Base-by-base conservation (phyloP, 2,888 invertebrate genomes). In the Willowsia nigromaculata region DNA sequence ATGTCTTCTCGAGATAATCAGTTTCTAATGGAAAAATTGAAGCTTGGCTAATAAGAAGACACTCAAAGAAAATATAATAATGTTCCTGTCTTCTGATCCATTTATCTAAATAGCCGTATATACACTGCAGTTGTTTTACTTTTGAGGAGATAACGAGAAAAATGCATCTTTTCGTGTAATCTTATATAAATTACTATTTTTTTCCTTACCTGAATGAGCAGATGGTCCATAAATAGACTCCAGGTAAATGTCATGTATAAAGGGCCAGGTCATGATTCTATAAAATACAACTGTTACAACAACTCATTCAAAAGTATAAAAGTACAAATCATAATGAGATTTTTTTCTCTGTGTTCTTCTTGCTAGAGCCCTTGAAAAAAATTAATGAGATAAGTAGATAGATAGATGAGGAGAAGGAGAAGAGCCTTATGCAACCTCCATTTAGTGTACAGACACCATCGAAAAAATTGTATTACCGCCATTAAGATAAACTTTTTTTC, bases 321-420 rank as follows among this genome's bases (percentile, higher is more conserved):
- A 68, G 82, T 56, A 88, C 88, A 88, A 88, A 88, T 88, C 82
- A 76, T 88, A 88, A 88, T 88, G 88, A 74, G 88, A 88, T 83
- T 83, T 88, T 86, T 86, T n/a, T n/a, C n/a, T n/a, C n/a, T n/a
- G n/a, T n/a, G n/a, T n/a, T n/a, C n/a, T n/a, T 59, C 30, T 22
- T 9, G 27, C 59, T 33, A 33, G 33, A 84, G 62, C 25, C 59
- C 62, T 83, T 65, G 18, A 68, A 68, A 53, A 9, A 47, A 43
- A n/a, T n/a, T n/a, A n/a, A 65, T 53, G 43, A 71, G 13, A 71
- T n/a, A n/a, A n/a, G n/a, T n/a, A n/a, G 9, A 62, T 50, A 33
- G 33, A 40, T 15, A 47, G 83, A 83, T 76, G 40, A 50, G 18
- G 25, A 76, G 30, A 53, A 7, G 62, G 25, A 43, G 68, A 37